These are phyloP conservation scores for Passer domesticus DNA, from an alignment of 2,113 vertebrate genomes.

Conservation along the genomic window DNA sequence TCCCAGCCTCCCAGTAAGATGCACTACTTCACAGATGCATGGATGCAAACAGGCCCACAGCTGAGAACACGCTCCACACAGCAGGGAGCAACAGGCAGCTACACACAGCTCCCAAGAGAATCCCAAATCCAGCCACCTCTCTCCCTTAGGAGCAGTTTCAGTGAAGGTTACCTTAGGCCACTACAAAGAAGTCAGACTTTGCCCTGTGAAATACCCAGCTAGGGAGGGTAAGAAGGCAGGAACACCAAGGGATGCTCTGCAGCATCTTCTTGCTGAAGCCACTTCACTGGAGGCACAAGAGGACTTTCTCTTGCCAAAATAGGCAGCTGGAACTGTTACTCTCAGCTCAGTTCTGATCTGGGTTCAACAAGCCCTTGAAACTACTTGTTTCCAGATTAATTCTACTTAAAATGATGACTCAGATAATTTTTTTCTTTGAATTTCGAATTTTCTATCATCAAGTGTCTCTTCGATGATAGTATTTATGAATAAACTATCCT, in stretches of 20 bases:
- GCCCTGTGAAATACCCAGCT: accelerated
- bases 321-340: background rate
- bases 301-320: background rate
- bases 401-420: background rate
- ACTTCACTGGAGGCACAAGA: accelerated
- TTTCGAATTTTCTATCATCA: background rate
- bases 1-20: background rate
- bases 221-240: background rate
- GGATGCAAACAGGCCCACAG: background rate
- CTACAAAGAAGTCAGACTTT: accelerated
- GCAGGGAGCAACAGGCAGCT: background rate
- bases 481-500: background rate
- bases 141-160: background rate
- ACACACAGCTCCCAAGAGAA: accelerated
- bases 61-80: background rate
- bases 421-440: background rate
- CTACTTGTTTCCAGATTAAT: background rate
- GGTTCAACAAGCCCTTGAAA: background rate
- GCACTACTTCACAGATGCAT: background rate
- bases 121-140: background rate
- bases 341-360: background rate
- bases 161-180: background rate
- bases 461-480: background rate
- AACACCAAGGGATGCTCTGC: background rate
- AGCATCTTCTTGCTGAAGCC: background rate